Conservation (phyloP, 2,888 invertebrate genomes). For the Pammene aurita region DNA sequence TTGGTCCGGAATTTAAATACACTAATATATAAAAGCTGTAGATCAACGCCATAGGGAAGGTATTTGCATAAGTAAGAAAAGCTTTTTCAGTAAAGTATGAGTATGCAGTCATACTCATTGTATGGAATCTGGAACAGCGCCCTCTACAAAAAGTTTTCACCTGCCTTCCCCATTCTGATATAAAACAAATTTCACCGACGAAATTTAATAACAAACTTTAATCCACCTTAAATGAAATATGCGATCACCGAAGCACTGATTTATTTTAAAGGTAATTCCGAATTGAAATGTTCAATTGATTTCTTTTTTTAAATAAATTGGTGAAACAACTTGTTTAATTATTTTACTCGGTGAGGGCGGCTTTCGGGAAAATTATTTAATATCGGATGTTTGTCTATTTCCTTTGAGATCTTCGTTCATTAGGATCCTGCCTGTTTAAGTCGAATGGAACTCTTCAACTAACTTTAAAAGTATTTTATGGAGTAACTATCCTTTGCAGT, state of each 20-base stretch:
- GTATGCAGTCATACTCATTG: too few relatives aligned
- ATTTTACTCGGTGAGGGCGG: constrained; percentile 5
- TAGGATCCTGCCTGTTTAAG: neutral
- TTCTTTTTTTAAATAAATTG: constrained; percentile 11
- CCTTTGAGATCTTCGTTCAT: neutral
- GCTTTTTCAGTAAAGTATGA: too few relatives aligned
- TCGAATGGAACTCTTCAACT: neutral
- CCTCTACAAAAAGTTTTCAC: too few relatives aligned
- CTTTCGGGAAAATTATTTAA: constrained; percentile 2
- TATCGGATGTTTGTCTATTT: neutral
- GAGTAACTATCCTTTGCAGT: too few relatives aligned
- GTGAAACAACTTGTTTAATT: constrained; percentile 19
- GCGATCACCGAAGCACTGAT: constrained; percentile 15
- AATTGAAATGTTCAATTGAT: constrained; percentile 31
- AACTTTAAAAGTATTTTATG: neutral
- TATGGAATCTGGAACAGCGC: too few relatives aligned
- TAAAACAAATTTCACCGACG: constrained; percentile 12
- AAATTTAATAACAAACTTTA: constrained; percentile 16
- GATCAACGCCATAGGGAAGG: too few relatives aligned
- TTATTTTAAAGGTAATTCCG: constrained; percentile 30
- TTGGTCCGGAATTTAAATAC: too few relatives aligned
- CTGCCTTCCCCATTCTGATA: too few relatives aligned
- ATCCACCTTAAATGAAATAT: constrained; percentile 15
- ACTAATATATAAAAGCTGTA: too few relatives aligned
- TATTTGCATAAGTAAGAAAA: too few relatives aligned